Conservation (phyloP, 2,113 vertebrate species). For the Desmodus rotundus region DNA sequence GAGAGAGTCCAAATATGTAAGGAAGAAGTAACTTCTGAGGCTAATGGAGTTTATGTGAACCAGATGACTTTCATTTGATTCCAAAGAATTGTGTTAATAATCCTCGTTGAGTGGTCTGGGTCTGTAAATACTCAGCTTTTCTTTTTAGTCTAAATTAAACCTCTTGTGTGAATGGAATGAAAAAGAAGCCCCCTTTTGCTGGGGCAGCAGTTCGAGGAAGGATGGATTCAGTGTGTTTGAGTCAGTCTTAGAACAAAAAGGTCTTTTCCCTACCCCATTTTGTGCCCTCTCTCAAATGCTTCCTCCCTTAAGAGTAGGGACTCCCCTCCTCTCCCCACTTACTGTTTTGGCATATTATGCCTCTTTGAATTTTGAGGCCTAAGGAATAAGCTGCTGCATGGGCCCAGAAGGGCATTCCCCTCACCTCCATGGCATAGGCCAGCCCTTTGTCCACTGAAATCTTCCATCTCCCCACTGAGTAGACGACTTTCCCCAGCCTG, state of each 20-base stretch:
- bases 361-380: slow-evolving; percentile 40
- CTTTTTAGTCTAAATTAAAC: slow-evolving; percentile 28
- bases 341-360: slow-evolving; percentile 66
- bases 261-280: slow-evolving; percentile 49
- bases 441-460: slow-evolving; percentile 72
- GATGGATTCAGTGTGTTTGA: slow-evolving; percentile 27
- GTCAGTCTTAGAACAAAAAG: slow-evolving; percentile 73
- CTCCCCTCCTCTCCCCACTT: slow-evolving; percentile 48
- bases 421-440: slow-evolving; percentile 59
- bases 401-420: slow-evolving; percentile 57
- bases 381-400: slow-evolving; percentile 46
- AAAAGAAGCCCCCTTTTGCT: slow-evolving; percentile 27
- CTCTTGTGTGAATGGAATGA: neutral
- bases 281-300: slow-evolving; percentile 51
- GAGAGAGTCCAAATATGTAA: neutral
- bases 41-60: neutral
- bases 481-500: slow-evolving; percentile 44
- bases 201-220: slow-evolving; percentile 30
- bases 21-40: neutral
- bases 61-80: slow-evolving; percentile 18
- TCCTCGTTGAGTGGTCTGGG: slow-evolving; percentile 4
- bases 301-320: slow-evolving; percentile 58
- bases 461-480: slow-evolving; percentile 62
- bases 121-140: neutral
- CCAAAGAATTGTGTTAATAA: neutral